A percentile compares a stretch with the other conserved stretches of the same genome.
Evolutionary conservation across 37 sponge, comb jelly and placozoan species (phyloP).

Genomic region (Geodia barretti): DNA sequence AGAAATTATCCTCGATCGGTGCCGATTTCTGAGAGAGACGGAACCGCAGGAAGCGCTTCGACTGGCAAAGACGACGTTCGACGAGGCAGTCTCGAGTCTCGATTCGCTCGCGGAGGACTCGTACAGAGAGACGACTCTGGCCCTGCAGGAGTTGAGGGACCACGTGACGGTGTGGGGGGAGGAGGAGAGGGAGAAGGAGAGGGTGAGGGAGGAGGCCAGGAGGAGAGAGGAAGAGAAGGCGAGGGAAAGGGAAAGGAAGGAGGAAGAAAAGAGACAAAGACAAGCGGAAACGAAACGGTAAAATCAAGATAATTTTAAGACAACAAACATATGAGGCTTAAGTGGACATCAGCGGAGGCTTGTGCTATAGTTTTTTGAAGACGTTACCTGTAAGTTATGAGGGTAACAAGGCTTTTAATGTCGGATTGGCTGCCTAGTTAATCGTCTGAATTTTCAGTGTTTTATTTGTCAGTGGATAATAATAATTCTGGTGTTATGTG

Average conservation of each 20-base stretch:
- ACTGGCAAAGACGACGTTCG: not conserved
- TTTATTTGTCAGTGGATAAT: too few relatives aligned
- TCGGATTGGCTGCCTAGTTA: too few relatives aligned
- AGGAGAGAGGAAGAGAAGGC: conserved; percentile 1
- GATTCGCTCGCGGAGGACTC: not conserved
- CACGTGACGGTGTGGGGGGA: not conserved
- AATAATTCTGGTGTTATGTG: too few relatives aligned
- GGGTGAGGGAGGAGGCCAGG: not conserved
- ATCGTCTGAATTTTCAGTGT: too few relatives aligned
- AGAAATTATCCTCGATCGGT: conserved; percentile 1
- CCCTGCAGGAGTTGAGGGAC: not conserved
- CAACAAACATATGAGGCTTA: too few relatives aligned
- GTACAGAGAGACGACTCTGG: not conserved
- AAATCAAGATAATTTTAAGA: too few relatives aligned
- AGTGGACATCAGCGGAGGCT: too few relatives aligned
- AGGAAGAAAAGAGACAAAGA: conserved; percentile 1
- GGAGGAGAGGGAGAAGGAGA: conserved; percentile 16
- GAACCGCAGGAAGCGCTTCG: not conserved
- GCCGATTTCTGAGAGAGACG: not conserved
- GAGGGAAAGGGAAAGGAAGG: not conserved
- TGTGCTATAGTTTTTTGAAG: too few relatives aligned
- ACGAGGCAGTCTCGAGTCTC: conserved; percentile 1
- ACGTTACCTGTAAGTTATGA: too few relatives aligned
- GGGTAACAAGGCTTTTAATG: too few relatives aligned
- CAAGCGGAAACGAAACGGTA: too few relatives aligned